Conservation (phyloP, 2,888 invertebrate species). For the Lasioglossum leucozonium region DNA sequence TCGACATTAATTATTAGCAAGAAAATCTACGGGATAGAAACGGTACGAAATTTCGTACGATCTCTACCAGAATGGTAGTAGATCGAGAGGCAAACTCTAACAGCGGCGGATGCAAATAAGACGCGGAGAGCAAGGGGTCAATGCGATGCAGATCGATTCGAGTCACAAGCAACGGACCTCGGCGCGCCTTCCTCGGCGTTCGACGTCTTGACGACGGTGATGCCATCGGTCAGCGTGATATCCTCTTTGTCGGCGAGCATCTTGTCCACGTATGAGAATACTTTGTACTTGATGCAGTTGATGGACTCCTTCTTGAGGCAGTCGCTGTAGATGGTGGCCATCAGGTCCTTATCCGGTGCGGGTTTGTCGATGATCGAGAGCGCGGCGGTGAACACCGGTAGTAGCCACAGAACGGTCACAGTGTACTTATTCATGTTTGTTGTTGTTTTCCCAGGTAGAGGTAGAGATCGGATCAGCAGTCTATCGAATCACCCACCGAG, state of each 20-base stretch:
- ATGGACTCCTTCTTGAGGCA: constrained; percentile 93
- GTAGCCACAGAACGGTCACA: constrained; percentile 73
- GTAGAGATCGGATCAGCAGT: not conserved
- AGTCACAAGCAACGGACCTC: constrained; percentile 85
- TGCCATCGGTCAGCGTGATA: constrained; percentile 92
- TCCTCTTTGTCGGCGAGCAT: constrained; percentile 92
- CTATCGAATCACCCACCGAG: not conserved
- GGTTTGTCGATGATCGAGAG: constrained; percentile 89
- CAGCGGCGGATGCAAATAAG: not conserved
- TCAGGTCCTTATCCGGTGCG: constrained; percentile 90
- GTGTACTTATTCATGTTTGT: constrained; percentile 66
- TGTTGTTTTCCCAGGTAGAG: constrained; percentile 25
- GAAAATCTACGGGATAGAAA: not conserved
- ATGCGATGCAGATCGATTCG: not conserved
- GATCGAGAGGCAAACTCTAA: not conserved
- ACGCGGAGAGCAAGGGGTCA: not conserved
- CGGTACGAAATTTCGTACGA: too few relatives aligned
- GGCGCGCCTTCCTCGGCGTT: constrained; percentile 92
- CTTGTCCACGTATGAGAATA: constrained; percentile 94
- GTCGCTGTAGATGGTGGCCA: constrained; percentile 91
- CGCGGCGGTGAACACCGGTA: constrained; percentile 84
- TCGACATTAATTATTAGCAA: not conserved
- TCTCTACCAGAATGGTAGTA: too few relatives aligned
- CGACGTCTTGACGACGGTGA: constrained; percentile 91
- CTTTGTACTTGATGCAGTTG: constrained; percentile 94